These are phyloP conservation scores for Dinothrombium tinctorium DNA, from an alignment of 1,140 invertebrate species.

Conservation along the genomic window DNA sequence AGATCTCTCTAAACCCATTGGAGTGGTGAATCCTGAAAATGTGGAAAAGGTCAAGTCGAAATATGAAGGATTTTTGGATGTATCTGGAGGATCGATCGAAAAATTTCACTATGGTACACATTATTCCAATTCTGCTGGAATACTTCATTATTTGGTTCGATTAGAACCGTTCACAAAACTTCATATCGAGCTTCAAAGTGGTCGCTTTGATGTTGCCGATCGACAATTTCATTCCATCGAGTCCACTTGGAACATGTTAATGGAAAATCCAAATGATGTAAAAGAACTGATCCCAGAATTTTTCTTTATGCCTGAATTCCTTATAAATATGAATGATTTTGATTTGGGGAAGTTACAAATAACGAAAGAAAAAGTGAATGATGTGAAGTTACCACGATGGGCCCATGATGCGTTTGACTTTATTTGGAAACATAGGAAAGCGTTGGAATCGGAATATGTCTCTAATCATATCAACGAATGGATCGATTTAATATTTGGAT, in stretches of 20 bases:
- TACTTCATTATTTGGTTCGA: constrained; percentile 93
- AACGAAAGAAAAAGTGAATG: constrained; percentile 30
- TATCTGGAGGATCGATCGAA: no score
- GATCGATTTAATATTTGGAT: constrained; percentile 99
- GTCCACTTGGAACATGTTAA: constrained; percentile 43
- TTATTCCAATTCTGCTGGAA: constrained; percentile 96
- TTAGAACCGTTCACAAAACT: constrained; percentile 92
- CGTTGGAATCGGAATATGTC: constrained; percentile 94
- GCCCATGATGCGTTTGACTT: constrained; percentile 90
- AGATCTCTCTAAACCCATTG: constrained; percentile 95
- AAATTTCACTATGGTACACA: constrained; percentile 82
- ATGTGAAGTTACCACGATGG: constrained; percentile 86
- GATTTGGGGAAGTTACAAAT: constrained; percentile 16
- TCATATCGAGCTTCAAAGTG: constrained; percentile 92
- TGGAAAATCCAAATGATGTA: constrained; percentile 12
- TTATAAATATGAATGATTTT: constrained; percentile 46
- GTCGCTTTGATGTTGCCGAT: constrained; percentile 96
- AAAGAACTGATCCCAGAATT: constrained; percentile 94
- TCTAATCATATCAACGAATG: constrained; percentile 98
- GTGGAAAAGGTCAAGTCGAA: no score
- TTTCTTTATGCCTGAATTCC: constrained; percentile 98
- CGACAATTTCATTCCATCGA: constrained; percentile 78
- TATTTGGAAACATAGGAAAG: constrained; percentile 89
- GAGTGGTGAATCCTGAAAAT: constrained; percentile 88
- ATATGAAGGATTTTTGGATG: no score